Conservation (phyloP, 1,140 invertebrate genomes). For the Frieseomelitta varia region DNA sequence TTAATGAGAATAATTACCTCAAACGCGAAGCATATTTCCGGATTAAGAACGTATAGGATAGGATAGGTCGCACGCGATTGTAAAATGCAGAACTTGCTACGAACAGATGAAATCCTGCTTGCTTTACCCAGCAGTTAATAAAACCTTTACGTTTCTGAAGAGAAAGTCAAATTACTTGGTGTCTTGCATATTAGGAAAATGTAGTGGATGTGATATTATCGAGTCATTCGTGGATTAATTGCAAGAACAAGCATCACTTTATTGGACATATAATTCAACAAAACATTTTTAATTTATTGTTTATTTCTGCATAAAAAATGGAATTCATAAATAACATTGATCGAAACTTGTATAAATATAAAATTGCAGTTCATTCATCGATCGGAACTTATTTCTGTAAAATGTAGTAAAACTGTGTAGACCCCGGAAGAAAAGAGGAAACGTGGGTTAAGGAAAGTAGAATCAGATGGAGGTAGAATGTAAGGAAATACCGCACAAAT, state of each 20-base stretch:
- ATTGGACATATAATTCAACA: neutral
- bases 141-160: slow-evolving; percentile 18
- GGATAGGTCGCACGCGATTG: slow-evolving; percentile 48
- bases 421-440: slow-evolving; percentile 69
- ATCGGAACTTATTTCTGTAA: neutral
- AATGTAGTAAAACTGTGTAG: neutral
- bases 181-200: slow-evolving; percentile 34
- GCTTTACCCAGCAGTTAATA: slow-evolving; percentile 58
- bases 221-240: neutral
- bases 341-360: too few relatives aligned
- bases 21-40: slow-evolving; percentile 78
- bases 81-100: slow-evolving; percentile 39
- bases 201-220: neutral
- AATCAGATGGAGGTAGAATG: slow-evolving; percentile 53
- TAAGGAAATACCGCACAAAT: neutral
- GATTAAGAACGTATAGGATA: slow-evolving; percentile 68
- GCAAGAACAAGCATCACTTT: too few relatives aligned
- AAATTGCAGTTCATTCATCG: neutral
- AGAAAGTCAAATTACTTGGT: slow-evolving; percentile 1
- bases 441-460: slow-evolving; percentile 66
- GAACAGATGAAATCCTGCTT: slow-evolving; percentile 60
- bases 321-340: neutral
- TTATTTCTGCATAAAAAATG: neutral
- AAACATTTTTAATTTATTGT: neutral
- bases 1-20: slow-evolving; percentile 75